Evolutionary conservation across 2,113 vertebrate species (phyloP), one percentile per base, ranked within the genome.

Genomic region (Aramus guarauna): DNA sequence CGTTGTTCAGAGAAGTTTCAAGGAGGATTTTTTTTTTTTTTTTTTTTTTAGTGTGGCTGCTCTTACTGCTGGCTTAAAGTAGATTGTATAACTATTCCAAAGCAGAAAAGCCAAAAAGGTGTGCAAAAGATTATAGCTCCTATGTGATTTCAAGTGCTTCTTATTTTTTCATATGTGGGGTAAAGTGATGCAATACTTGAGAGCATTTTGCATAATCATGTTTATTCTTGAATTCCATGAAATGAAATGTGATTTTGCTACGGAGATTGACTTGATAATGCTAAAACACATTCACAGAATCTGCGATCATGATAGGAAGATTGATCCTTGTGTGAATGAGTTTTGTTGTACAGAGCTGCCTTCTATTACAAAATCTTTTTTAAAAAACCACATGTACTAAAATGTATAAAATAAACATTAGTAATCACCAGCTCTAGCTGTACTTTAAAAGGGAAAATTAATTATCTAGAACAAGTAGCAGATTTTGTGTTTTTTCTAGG

Each of bases 21-120:
- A n/a, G 63, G 23, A 58, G 4, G 15, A 2, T 2, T 1, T 2
- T 1, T n/a, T n/a, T n/a, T n/a, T n/a, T n/a, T n/a, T n/a, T 9
- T 34, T 43, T 64, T 21, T 5, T 75, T 53, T 26, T 53, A 27
- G 34, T 72, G 16, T 24, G 29, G 8, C 8, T 56, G 18, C 47
- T 55, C 22, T 91, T 67, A 58, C 29, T 55, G 27, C 17, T 81
- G 50, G 4, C 52, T 86, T 78, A 48, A 48, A 17, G 19, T 10
- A 66, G 56, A 9, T 30, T 4, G 0, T 41, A 11, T 2, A 56
- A 41, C 11, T 64, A 24, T 82, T 72, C 21, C 18, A 63, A 75
- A 68, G 21, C 17, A 37, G 32, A 81, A 48, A 85, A 82, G 10
- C 4, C 47, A 24, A 5, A 7, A 29, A 88, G 19, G 6, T n/a